Conservation (phyloP, 2,113 vertebrate species). For the Urocolius indicus region DNA sequence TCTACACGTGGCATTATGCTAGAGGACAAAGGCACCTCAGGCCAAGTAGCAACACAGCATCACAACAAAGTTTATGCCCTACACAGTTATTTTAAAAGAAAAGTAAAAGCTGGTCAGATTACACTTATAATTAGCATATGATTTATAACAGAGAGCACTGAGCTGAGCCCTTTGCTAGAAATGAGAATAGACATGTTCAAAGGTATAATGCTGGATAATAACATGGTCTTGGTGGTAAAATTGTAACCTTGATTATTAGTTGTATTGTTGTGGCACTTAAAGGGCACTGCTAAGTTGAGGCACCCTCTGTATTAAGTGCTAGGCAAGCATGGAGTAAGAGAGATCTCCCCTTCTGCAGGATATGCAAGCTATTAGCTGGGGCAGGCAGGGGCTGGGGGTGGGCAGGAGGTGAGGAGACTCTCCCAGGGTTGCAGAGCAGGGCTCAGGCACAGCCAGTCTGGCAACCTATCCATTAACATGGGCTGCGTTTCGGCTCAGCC, state of each 20-base stretch:
- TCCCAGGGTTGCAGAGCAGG: not conserved
- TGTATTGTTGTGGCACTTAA: conserved; percentile 28
- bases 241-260: conserved; percentile 49
- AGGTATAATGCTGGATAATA: conserved; percentile 61
- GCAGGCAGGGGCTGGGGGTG: not conserved
- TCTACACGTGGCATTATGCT: not conserved
- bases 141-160: conserved; percentile 43
- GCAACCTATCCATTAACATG: not conserved
- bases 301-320: conserved; percentile 28
- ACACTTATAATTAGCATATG: conserved; percentile 54
- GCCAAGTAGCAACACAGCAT: not conserved
- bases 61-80: conserved; percentile 63
- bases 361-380: not conserved
- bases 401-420: conserved; percentile 3
- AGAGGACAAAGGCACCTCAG: conserved; percentile 58
- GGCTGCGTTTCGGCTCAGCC: not conserved
- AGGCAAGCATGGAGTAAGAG: accelerated
- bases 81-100: conserved; percentile 9
- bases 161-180: conserved; percentile 46
- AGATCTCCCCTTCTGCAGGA: not conserved
- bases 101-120: conserved; percentile 50
- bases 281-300: conserved; percentile 5
- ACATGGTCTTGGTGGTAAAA: conserved; percentile 46
- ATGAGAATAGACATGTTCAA: conserved; percentile 28
- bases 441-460: not conserved